Evolutionary conservation across 2,888 invertebrate genomes (phyloP).

Genomic region (Clitarchus hookeri): DNA sequence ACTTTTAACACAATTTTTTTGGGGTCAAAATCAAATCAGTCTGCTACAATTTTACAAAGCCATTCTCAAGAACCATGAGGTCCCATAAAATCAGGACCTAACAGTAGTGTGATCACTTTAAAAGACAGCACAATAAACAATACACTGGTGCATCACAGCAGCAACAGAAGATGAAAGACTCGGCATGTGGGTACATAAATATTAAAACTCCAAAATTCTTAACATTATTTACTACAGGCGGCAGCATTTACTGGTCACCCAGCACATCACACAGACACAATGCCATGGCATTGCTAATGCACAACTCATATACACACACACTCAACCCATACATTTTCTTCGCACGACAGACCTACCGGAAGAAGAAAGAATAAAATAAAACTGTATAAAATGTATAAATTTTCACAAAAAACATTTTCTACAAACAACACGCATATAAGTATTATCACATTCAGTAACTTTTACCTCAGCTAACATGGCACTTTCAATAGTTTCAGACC

Average conservation of each 20-base stretch:
- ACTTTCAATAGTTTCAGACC: neutral
- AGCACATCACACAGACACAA: neutral
- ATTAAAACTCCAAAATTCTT: neutral
- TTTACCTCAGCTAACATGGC: neutral
- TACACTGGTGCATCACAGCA: neutral
- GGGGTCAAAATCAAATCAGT: no score
- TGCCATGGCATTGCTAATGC: neutral
- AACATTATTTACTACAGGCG: neutral
- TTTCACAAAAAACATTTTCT: constrained; percentile 8
- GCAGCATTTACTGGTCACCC: neutral
- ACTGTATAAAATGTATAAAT: constrained; percentile 9
- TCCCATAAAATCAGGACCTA: no score
- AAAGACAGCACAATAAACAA: neutral
- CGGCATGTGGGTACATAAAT: neutral
- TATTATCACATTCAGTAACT: constrained; percentile 1
- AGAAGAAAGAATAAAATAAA: neutral
- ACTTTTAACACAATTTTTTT: no score
- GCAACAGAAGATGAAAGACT: neutral
- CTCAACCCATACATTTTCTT: neutral
- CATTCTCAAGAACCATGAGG: no score
- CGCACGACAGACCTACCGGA: neutral
- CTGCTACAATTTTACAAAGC: no score
- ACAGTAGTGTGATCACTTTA: no score
- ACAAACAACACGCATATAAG: constrained; percentile 6
- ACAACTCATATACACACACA: neutral